Percentiles rank a stretch among this genome's conserved stretches.
Evolutionary conservation across 2,797 vertebrate genomes (phyloP).

Genomic region (Sebastiscus tertius): DNA sequence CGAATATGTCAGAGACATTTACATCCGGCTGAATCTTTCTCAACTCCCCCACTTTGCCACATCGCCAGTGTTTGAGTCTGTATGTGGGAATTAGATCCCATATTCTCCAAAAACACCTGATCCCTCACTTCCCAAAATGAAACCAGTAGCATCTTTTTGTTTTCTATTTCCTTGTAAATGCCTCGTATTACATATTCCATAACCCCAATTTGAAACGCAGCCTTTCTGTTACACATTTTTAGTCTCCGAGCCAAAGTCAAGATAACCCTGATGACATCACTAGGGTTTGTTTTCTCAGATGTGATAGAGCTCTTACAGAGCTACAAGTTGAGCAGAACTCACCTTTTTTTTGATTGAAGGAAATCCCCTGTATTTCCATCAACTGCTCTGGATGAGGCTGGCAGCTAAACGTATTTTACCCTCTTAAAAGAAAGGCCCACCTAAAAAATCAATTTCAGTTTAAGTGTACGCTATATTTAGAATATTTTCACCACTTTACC

Average conservation of each 20-base stretch:
- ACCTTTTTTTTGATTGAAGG: no score
- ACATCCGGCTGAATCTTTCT: background rate
- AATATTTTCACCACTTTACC: no score
- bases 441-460: no score
- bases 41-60: background rate
- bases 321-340: background rate
- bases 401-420: no score
- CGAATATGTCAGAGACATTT: background rate
- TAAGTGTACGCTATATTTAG: no score
- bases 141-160: background rate
- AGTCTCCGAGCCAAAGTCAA: background rate
- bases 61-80: background rate
- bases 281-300: background rate
- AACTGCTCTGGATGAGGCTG: no score
- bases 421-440: no score
- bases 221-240: background rate
- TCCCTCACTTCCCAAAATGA: background rate
- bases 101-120: background rate
- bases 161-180: background rate
- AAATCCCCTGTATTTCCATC: background rate
- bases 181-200: background rate
- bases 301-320: background rate
- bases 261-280: background rate
- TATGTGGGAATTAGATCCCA: background rate
- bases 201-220: background rate